These are phyloP conservation scores for Drosophila pruinosa DNA, from an alignment of 1,140 invertebrate genomes.

Conservation along the genomic window DNA sequence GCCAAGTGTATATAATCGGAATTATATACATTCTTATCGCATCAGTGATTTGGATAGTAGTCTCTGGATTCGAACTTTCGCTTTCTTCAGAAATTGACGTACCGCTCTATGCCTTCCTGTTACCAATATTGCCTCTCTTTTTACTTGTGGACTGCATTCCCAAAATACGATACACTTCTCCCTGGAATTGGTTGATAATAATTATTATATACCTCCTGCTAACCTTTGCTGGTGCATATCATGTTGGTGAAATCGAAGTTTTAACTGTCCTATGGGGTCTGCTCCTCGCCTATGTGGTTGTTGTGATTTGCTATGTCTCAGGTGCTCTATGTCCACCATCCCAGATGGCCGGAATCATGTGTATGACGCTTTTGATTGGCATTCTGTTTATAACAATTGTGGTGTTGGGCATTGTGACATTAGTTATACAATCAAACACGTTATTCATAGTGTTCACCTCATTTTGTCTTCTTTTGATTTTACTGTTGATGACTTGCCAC, in stretches of 20 bases:
- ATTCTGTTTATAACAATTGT: background rate
- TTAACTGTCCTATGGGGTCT: rapidly evolving
- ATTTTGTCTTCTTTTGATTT: background rate
- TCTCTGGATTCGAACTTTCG: background rate
- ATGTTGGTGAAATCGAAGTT: rapidly evolving
- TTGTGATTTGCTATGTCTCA: background rate
- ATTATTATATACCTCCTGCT: background rate
- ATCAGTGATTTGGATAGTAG: background rate
- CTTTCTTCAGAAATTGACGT: background rate
- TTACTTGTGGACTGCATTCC: slow-evolving; percentile 8
- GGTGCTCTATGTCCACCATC: slow-evolving; percentile 20
- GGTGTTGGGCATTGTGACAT: background rate
- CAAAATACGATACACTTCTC: background rate
- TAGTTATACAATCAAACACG: background rate
- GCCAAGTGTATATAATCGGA: background rate
- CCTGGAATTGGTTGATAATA: slow-evolving; percentile 8
- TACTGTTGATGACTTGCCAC: background rate
- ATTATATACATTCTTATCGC: background rate
- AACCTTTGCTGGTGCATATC: background rate
- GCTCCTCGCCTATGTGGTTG: rapidly evolving
- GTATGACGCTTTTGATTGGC: background rate
- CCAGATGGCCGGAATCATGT: background rate
- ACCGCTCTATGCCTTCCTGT: slow-evolving; percentile 12
- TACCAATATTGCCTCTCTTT: background rate
- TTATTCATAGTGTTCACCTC: no score